These are phyloP conservation scores for Drosophila sturtevanti DNA, from an alignment of 1,140 invertebrate species.

Conservation along the genomic window DNA sequence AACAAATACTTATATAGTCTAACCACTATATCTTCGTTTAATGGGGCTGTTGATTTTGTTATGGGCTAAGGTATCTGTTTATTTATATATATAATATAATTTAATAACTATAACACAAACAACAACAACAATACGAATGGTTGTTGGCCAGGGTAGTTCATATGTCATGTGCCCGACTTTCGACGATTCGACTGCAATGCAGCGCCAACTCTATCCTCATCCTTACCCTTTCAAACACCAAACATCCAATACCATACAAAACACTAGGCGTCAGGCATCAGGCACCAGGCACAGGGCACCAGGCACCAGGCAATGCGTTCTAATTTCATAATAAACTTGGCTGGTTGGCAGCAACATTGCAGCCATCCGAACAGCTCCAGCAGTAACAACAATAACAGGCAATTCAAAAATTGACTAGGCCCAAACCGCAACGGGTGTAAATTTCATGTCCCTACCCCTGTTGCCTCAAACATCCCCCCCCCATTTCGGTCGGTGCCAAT, in stretches of 20 bases:
- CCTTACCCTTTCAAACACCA: not conserved
- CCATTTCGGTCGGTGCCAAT: constrained; percentile 44
- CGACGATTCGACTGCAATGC: constrained; percentile 72
- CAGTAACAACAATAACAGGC: constrained; percentile 30
- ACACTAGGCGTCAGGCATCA: constrained; percentile 22
- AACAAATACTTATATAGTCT: constrained; percentile 39
- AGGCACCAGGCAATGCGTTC: constrained; percentile 44
- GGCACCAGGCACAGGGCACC: constrained; percentile 23
- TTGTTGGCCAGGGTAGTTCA: constrained; percentile 52
- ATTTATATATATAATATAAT: constrained; percentile 50
- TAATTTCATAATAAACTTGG: constrained; percentile 80
- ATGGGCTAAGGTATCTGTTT: constrained; percentile 28
- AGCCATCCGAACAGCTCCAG: constrained; percentile 59
- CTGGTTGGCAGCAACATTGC: constrained; percentile 32
- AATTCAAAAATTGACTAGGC: constrained; percentile 62
- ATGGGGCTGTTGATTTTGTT: constrained; percentile 52
- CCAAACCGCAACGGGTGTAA: constrained; percentile 78
- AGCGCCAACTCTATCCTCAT: constrained; percentile 33
- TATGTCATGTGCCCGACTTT: constrained; percentile 79
- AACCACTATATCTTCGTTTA: constrained; percentile 12
- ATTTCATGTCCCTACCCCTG: constrained; percentile 51
- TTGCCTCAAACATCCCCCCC: not conserved
- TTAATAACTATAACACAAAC: constrained; percentile 74
- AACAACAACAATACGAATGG: constrained; percentile 45
- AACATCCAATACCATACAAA: not conserved